Percentiles rank a stretch among this genome's conserved stretches.
Conservation (phyloP, 2,797 vertebrate genomes). For the Amblyopsis hoosieri region DNA sequence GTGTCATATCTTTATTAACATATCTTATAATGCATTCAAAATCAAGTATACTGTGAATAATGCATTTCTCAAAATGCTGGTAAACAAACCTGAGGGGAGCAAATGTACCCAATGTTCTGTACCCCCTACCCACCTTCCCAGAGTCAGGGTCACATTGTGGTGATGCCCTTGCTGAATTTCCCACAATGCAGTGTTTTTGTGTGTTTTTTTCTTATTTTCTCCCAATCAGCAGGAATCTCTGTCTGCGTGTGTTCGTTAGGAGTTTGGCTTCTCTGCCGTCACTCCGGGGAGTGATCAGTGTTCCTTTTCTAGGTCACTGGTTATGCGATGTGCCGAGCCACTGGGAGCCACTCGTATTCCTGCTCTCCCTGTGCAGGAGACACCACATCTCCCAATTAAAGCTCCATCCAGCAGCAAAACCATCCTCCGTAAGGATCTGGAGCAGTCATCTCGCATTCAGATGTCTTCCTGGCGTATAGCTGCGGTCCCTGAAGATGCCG, state of each 20-base stretch:
- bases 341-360: conserved; percentile 63
- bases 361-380: conserved; percentile 57
- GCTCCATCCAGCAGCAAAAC: conserved; percentile 47
- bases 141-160: conserved; percentile 22
- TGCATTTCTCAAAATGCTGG: background rate
- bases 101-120: too few relatives aligned
- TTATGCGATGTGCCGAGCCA: conserved; percentile 71
- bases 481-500: conserved; percentile 72
- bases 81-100: too few relatives aligned
- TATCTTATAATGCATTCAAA: too few relatives aligned
- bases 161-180: conserved; percentile 20
- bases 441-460: conserved; percentile 75
- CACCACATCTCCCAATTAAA: conserved; percentile 76
- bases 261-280: conserved; percentile 46
- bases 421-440: conserved; percentile 64
- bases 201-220: conserved; percentile 15
- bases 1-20: background rate
- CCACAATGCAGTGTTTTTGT: conserved; percentile 50
- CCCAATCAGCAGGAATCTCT: conserved; percentile 52
- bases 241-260: conserved; percentile 43
- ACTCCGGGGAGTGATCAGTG: conserved; percentile 76
- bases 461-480: conserved; percentile 61
- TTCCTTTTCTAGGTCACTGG: conserved; percentile 82
- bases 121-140: too few relatives aligned
- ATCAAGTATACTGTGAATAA: background rate